These are phyloP conservation scores for Zelleria hepariella DNA, from an alignment of 2,888 invertebrate species.

Conservation along the genomic window DNA sequence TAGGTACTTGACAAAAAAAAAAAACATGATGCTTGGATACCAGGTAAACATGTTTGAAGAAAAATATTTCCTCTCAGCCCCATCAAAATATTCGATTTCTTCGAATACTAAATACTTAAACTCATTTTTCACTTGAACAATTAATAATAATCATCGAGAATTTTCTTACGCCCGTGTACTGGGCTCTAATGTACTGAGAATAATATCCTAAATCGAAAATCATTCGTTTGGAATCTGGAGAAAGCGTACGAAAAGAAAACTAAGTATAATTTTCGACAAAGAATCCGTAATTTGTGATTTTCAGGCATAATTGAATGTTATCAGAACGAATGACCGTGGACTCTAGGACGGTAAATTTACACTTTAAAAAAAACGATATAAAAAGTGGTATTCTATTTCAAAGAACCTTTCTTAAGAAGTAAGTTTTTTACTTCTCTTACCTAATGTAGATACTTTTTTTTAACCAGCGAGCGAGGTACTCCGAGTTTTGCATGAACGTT, in stretches of 20 bases:
- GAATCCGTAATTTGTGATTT: conserved; percentile 35
- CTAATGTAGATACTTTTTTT: too few species aligned
- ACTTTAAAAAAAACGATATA: conserved; percentile 7
- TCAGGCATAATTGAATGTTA: conserved; percentile 43
- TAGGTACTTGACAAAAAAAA: too few species aligned
- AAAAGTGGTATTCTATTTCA: not conserved
- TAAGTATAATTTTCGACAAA: not conserved
- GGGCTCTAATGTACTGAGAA: not conserved
- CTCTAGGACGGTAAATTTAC: conserved; percentile 32
- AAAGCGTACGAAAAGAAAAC: not conserved
- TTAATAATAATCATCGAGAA: not conserved
- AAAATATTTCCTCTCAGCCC: not conserved
- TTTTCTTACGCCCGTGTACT: not conserved
- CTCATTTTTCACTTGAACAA: not conserved
- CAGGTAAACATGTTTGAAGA: not conserved
- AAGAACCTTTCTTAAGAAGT: too few species aligned
- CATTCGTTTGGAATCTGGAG: not conserved
- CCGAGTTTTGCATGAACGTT: too few species aligned
- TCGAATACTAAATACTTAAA: not conserved
- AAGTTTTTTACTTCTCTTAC: too few species aligned
- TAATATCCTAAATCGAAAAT: not conserved
- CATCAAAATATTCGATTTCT: not conserved
- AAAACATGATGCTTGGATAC: too few species aligned
- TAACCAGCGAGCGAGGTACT: too few species aligned
- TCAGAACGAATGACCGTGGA: conserved; percentile 35